Evolutionary conservation across 2,113 vertebrate genomes (phyloP).

Genomic region (Formicarius rufipectus): DNA sequence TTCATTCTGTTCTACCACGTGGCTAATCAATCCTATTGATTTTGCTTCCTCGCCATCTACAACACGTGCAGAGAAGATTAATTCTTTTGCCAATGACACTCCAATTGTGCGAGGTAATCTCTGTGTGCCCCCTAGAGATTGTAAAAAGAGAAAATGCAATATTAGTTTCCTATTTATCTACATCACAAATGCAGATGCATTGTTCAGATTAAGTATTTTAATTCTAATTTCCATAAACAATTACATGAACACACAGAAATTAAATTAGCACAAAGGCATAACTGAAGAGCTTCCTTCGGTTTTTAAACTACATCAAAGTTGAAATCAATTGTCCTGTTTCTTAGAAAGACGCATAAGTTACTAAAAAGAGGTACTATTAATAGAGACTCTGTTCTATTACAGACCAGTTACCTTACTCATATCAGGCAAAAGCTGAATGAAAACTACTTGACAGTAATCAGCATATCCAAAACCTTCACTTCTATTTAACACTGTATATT

Average conservation of each 20-base stretch:
- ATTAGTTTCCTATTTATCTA: neutral
- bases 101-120: constrained; percentile 88
- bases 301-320: neutral
- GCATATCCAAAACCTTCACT: neutral
- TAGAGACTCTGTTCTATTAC: neutral
- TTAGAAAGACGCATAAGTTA: neutral
- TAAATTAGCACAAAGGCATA: neutral
- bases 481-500: neutral
- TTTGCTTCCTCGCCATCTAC: constrained; percentile 88
- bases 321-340: neutral
- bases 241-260: neutral
- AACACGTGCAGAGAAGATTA: constrained; percentile 91
- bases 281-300: neutral
- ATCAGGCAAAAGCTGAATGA: neutral
- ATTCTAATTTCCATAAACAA: neutral
- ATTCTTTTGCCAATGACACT: constrained; percentile 90
- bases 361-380: neutral
- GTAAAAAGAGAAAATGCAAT: neutral
- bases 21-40: constrained; percentile 86
- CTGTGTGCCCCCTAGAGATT: constrained; percentile 88
- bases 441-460: neutral
- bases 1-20: constrained; percentile 90
- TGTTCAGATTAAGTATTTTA: neutral
- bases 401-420: neutral
- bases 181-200: neutral